Percentiles rank a stretch among this genome's conserved stretches.
Conservation (phyloP, 2,888 invertebrate species). For the Cabera pusaria region DNA sequence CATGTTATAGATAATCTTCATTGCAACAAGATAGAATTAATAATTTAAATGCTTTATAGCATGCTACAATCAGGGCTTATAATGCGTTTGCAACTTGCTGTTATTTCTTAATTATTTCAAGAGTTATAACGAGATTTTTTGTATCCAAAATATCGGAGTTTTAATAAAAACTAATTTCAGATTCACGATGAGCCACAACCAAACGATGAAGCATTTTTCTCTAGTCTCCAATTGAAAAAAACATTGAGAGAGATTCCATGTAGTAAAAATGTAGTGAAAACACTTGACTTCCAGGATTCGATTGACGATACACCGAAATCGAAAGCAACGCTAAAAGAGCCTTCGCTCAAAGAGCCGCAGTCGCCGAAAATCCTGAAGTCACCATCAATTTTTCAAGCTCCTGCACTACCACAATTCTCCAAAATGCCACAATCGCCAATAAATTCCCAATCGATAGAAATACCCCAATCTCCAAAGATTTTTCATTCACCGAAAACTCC, state of each 20-base stretch:
- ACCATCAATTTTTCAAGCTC: neutral
- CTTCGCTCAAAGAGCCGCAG: neutral
- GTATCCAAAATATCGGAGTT: too few species aligned
- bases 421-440: too few species aligned
- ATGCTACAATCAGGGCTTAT: too few species aligned
- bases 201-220: slow-evolving; percentile 17
- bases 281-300: neutral
- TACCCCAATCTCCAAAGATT: neutral
- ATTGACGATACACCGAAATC: neutral
- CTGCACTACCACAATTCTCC: too few species aligned
- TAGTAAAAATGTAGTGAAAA: neutral
- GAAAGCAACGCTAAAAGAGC: neutral
- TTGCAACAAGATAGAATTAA: too few species aligned
- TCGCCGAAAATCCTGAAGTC: neutral
- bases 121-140: too few species aligned
- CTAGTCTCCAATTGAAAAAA: slow-evolving; percentile 16
- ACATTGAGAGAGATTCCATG: neutral
- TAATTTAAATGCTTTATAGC: too few species aligned
- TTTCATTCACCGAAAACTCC: neutral
- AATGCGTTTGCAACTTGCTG: too few species aligned
- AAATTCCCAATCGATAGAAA: too few species aligned
- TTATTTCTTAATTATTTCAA: too few species aligned
- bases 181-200: neutral
- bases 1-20: too few species aligned
- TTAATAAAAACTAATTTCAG: too few species aligned